These are phyloP conservation scores for Phoronis australis DNA, from an alignment of 2,888 invertebrate genomes.

Conservation along the genomic window DNA sequence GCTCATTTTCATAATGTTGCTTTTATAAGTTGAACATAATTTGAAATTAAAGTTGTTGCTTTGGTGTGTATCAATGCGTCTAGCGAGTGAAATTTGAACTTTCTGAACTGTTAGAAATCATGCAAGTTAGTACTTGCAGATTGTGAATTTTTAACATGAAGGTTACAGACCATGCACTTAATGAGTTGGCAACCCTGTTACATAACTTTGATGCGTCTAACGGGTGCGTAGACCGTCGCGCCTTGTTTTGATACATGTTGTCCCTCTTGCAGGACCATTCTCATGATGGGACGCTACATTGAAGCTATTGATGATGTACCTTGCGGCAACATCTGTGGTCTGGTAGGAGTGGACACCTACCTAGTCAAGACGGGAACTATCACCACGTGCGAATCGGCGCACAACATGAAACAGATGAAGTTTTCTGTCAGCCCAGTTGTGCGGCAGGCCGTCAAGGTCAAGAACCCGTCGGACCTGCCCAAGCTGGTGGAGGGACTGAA, in stretches of 20 bases:
- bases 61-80: too few species aligned
- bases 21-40: too few species aligned
- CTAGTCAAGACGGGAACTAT: conserved; percentile 99
- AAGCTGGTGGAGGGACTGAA: conserved; percentile 98
- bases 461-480: conserved; percentile 97
- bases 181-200: too few species aligned
- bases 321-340: conserved; percentile 98
- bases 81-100: too few species aligned
- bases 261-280: conserved; percentile 69
- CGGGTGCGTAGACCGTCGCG: neutral
- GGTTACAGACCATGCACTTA: too few species aligned
- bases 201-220: too few species aligned
- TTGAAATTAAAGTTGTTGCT: too few species aligned
- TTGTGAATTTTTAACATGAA: too few species aligned
- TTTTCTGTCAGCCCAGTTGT: conserved; percentile 99
- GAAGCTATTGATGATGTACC: conserved; percentile 99
- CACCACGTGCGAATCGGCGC: conserved; percentile 96
- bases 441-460: conserved; percentile 98
- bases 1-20: too few species aligned
- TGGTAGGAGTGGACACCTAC: conserved; percentile 99
- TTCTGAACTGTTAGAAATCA: too few species aligned
- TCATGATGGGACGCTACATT: conserved; percentile 99
- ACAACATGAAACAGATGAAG: conserved; percentile 99
- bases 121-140: neutral
- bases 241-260: too few species aligned